Percentiles rank a stretch among this genome's conserved stretches.
These are phyloP conservation scores for Drosophila yooni DNA, from an alignment of 2,888 invertebrate species.

Conservation along the genomic window DNA sequence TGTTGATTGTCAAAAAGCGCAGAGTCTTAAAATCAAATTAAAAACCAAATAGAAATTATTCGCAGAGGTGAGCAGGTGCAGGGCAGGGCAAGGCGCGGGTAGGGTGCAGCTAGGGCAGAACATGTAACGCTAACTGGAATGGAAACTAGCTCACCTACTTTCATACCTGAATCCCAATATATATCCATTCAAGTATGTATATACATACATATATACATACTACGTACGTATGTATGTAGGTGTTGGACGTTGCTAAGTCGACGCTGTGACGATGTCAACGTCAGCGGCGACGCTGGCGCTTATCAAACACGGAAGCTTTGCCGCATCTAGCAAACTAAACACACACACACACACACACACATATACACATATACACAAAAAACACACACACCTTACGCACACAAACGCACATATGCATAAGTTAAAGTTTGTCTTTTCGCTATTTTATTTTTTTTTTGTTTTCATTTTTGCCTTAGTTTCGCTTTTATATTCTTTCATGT, in stretches of 20 bases:
- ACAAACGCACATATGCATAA: constrained; percentile 4
- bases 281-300: constrained; percentile 45
- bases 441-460: constrained; percentile 7
- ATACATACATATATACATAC: too few relatives aligned
- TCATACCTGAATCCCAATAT: constrained; percentile 4
- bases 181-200: not conserved
- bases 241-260: constrained; percentile 58
- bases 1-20: constrained; percentile 2
- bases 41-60: constrained; percentile 70
- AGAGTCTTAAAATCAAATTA: constrained; percentile 62
- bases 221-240: constrained; percentile 3
- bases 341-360: constrained; percentile 16
- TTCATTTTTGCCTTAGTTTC: constrained; percentile 21
- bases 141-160: constrained; percentile 22
- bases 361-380: not conserved
- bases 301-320: constrained; percentile 77
- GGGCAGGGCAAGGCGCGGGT: not conserved
- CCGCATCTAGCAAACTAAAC: constrained; percentile 56
- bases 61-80: constrained; percentile 19
- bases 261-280: constrained; percentile 20
- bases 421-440: constrained; percentile 15
- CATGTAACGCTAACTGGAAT: constrained; percentile 1
- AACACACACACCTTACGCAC: constrained; percentile 5
- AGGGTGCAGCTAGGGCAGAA: too few relatives aligned
- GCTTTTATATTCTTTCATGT: constrained; percentile 20